These are phyloP conservation scores for Melanchra persicariae DNA, from an alignment of 2,888 invertebrate genomes.

Conservation along the genomic window DNA sequence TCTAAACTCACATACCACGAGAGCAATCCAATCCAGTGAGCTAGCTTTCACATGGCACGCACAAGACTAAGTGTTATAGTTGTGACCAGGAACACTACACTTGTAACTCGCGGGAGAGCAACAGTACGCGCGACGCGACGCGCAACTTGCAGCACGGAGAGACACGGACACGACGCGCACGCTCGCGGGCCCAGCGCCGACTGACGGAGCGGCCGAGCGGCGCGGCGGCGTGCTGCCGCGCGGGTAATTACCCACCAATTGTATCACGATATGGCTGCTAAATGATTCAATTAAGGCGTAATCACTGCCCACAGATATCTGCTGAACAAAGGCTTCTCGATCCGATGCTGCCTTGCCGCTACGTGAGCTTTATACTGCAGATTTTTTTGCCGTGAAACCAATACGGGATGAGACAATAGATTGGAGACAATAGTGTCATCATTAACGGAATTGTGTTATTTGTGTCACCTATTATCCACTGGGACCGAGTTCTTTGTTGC, in stretches of 20 bases:
- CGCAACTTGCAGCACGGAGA: not conserved
- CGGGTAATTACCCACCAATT: conserved; percentile 30
- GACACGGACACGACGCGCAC: conserved; percentile 1
- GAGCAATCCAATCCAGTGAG: conserved; percentile 29
- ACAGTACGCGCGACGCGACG: not conserved
- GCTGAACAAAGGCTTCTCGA: conserved; percentile 4
- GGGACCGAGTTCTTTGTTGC: not conserved
- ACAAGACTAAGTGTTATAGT: conserved; percentile 1
- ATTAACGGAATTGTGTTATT: not conserved
- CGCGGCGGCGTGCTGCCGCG: not conserved
- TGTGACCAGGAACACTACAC: conserved; percentile 23
- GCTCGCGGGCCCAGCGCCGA: conserved; percentile 16
- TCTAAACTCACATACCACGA: conserved; percentile 36
- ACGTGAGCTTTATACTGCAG: not conserved
- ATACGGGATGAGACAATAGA: conserved; percentile 9
- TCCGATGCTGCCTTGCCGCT: conserved; percentile 7
- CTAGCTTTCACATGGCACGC: conserved; percentile 21
- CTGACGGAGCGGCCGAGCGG: conserved; percentile 14
- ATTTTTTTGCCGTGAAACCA: not conserved
- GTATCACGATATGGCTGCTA: conserved; percentile 31
- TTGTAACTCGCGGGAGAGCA: conserved; percentile 12
- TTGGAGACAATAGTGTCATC: conserved; percentile 19
- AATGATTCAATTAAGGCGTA: conserved; percentile 41
- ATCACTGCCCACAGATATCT: conserved; percentile 25
- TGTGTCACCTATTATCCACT: not conserved